Evolutionary conservation across 2,113 vertebrate genomes (phyloP), one percentile per base, ranked within the genome.

Genomic region (Apaloderma vittatum): DNA sequence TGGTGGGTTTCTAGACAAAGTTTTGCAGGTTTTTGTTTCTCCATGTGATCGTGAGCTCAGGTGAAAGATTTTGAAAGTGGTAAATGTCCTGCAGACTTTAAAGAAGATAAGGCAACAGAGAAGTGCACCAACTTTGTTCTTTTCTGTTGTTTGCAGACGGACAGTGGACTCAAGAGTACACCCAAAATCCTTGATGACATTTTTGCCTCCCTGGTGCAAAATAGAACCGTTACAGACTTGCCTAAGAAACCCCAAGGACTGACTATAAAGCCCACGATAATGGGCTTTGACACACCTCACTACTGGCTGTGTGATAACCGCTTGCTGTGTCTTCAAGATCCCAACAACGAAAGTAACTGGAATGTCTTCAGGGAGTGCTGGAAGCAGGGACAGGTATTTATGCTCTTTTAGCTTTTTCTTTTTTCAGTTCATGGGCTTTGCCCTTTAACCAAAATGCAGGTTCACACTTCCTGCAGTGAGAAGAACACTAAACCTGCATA

Each of bases 321-420:
- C 63, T 83, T 98, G 74, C 97, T 98, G 4, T 98, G 98, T 82
- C 95, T 98, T 6, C 98, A 98, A 45, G 98, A 98, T 88, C 98
- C 98, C 88, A 98, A 97, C 84, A 98, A 98, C 9, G 98, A 98
- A 70, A 98, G 98, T 73, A 98, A 98, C 12, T 98, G 98, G 98
- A 98, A 98, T 16, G 98, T 98, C 46, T 98, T 98, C 84, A 95
- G 98, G 73, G 98, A 98, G 72, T 98, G 98, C 96, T 98, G 98
- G 98, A 98, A 98, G 79, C 98, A 98, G 90, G 98, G 98, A 24
- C 98, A 98, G 98, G 98, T 98, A 97, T 16, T 52, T 10, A 3
- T 26, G 17, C 30, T 49, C 54, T 84, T 40, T 40, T 40, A 9
- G 4, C 24, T 49, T 65, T 45, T 51, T 22, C 45, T 6, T 8